Evolutionary conservation across 2,113 vertebrate genomes (phyloP).

Genomic region (Conger conger): DNA sequence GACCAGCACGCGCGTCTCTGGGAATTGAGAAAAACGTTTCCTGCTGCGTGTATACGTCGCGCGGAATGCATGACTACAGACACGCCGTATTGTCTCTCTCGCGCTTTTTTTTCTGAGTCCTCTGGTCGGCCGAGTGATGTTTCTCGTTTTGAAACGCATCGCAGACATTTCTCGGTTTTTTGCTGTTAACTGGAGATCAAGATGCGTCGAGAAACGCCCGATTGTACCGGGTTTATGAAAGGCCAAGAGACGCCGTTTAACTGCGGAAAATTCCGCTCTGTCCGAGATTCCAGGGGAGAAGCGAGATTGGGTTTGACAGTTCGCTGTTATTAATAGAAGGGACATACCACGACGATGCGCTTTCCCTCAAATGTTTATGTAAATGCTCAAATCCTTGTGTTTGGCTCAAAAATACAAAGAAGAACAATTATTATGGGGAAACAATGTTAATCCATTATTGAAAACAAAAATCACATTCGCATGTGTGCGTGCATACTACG

Average conservation of each 20-base stretch:
- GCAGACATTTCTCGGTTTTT: slow-evolving; percentile 6
- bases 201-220: not conserved
- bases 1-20: not conserved
- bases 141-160: not conserved
- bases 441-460: not conserved
- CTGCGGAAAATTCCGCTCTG: slow-evolving; percentile 32
- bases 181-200: not conserved
- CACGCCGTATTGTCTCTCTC: not conserved
- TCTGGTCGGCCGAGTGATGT: not conserved
- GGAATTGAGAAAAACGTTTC: not conserved
- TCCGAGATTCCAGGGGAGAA: slow-evolving; percentile 41
- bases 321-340: slow-evolving; percentile 9
- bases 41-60: not conserved
- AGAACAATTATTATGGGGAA: not conserved
- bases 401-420: not conserved
- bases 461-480: no score
- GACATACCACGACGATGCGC: not conserved
- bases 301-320: slow-evolving; percentile 4
- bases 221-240: not conserved
- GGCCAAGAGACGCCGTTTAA: not conserved
- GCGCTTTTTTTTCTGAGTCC: not conserved
- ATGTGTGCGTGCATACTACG: no score
- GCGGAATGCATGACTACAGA: not conserved
- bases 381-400: not conserved
- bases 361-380: not conserved